Evolutionary conservation across 2,797 vertebrate species (phyloP).

Genomic region (Sciurus vulgaris): DNA sequence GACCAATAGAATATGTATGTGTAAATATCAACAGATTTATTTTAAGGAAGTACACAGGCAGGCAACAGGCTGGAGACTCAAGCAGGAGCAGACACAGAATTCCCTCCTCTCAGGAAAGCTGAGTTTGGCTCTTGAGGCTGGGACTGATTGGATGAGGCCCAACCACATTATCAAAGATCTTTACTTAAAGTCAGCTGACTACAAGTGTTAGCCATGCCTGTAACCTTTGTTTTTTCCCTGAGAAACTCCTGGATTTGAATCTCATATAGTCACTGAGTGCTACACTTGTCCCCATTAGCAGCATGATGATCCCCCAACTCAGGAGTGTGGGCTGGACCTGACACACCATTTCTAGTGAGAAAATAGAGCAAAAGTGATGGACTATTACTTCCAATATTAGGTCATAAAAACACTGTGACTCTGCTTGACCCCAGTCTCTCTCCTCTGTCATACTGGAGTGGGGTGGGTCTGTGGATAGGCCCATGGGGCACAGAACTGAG

Average conservation of each 20-base stretch:
- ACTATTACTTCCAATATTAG: too few relatives aligned
- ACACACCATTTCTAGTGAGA: neutral
- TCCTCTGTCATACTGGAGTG: neutral
- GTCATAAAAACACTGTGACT: too few relatives aligned
- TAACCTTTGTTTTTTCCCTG: too few relatives aligned
- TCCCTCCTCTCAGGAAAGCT: neutral
- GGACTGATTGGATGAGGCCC: neutral
- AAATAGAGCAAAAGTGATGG: neutral
- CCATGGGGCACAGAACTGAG: neutral
- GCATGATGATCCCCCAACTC: neutral
- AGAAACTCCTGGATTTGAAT: neutral
- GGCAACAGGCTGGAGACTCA: neutral
- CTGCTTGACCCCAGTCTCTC: too few relatives aligned
- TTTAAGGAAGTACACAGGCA: neutral
- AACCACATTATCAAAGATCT: neutral
- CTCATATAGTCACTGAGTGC: too few relatives aligned
- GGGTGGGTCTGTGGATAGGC: too few relatives aligned
- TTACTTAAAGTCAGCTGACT: too few relatives aligned
- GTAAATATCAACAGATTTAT: neutral
- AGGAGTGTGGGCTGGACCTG: neutral
- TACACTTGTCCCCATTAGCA: neutral
- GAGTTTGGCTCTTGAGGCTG: neutral
- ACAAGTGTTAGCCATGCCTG: neutral
- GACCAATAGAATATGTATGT: rapidly evolving
- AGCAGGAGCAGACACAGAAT: neutral